Evolutionary conservation across 2,888 invertebrate species (phyloP).

Genomic region (Limnephilus lunatus): DNA sequence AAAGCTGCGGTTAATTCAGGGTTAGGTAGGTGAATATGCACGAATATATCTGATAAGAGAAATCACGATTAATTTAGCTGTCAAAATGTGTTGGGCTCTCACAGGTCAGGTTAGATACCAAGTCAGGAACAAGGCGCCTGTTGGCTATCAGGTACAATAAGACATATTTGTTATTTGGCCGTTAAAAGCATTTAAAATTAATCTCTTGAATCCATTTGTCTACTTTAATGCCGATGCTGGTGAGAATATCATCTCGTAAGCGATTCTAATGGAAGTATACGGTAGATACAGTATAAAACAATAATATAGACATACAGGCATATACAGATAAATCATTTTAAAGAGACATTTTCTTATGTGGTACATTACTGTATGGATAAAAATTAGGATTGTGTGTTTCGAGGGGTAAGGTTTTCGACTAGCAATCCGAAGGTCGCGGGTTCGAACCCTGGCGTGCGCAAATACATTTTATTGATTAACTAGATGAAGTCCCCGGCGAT

Average conservation of each 20-base stretch:
- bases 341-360: too few relatives aligned
- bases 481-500: too few relatives aligned
- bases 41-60: constrained; percentile 58
- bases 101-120: neutral
- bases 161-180: constrained; percentile 3
- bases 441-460: too few relatives aligned
- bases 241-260: neutral
- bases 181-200: constrained; percentile 29
- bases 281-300: neutral
- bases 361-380: too few relatives aligned
- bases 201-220: constrained; percentile 28
- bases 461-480: too few relatives aligned
- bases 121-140: constrained; percentile 12
- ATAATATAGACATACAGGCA: neutral
- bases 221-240: neutral
- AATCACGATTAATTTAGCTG: constrained; percentile 59
- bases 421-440: too few relatives aligned
- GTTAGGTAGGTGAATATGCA: constrained; percentile 52
- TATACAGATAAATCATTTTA: too few relatives aligned
- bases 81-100: constrained; percentile 52
- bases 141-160: neutral
- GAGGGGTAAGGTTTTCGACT: too few relatives aligned
- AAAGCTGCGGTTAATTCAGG: constrained; percentile 30
- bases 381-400: too few relatives aligned
- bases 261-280: neutral